These are phyloP conservation scores for Arctocebus calabarensis DNA, from an alignment of 2,797 vertebrate genomes.

Conservation along the genomic window DNA sequence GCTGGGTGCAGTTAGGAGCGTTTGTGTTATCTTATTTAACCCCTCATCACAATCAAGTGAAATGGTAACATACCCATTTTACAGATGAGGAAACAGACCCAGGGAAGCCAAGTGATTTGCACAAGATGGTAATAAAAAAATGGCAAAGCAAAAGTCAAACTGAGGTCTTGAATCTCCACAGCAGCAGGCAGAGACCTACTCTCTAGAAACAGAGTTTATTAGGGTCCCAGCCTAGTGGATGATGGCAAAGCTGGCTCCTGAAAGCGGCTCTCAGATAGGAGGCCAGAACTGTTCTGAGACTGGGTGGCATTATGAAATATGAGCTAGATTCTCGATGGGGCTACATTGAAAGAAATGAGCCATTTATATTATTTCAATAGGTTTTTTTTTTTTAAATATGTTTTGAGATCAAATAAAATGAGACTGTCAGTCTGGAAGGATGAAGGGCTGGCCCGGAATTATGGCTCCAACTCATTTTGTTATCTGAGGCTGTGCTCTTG, in stretches of 20 bases:
- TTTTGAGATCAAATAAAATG: constrained; percentile 16
- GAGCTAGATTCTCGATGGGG: background rate
- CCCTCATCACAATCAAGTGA: background rate
- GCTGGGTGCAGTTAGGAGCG: background rate
- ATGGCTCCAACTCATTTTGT: background rate
- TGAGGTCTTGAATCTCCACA: background rate
- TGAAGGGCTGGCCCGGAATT: background rate
- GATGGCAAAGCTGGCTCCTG: background rate
- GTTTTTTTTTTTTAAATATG: background rate
- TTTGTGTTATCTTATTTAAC: background rate
- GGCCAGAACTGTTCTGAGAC: background rate
- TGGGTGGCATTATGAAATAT: fast-evolving
- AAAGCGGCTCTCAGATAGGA: background rate
- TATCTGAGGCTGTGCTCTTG: background rate
- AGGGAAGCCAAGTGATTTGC: background rate
- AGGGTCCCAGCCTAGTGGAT: background rate
- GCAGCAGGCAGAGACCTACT: background rate
- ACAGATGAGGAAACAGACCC: constrained; percentile 8
- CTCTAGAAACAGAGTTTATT: background rate
- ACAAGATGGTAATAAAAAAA: background rate
- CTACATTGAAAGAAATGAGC: background rate
- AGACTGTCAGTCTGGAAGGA: background rate
- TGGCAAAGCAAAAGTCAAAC: constrained; percentile 28
- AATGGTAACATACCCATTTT: background rate
- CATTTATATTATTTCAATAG: background rate